Evolutionary conservation across 2,113 vertebrate species (phyloP).

Genomic region (Pyxicephalus adspersus): DNA sequence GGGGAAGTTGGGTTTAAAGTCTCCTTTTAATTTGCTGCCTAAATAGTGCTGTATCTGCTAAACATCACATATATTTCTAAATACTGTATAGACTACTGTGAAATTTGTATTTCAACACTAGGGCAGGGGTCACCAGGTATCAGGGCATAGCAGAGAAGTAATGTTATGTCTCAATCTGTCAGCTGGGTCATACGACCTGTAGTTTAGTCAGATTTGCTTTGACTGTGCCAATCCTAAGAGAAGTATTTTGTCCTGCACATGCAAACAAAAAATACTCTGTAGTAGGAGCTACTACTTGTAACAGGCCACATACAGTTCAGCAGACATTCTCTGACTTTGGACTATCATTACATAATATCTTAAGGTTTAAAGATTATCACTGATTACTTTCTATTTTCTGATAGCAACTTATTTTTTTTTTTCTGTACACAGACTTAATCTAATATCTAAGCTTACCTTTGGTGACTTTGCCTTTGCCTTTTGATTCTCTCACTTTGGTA

Average conservation of each 20-base stretch:
- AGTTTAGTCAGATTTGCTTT: background rate
- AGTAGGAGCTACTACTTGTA: background rate
- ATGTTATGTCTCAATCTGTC: background rate
- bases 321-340: too few species aligned
- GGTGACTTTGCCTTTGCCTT: conserved; percentile 80
- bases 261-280: background rate
- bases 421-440: background rate
- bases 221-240: background rate
- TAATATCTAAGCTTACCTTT: conserved; percentile 73
- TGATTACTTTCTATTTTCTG: background rate
- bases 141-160: too few species aligned
- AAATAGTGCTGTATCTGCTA: too few species aligned
- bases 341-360: too few species aligned
- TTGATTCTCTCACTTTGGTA: conserved; percentile 81
- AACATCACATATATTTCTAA: too few species aligned
- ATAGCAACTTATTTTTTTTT: background rate
- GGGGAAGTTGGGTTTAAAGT: too few species aligned
- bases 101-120: too few species aligned
- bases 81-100: too few species aligned
- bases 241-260: background rate
- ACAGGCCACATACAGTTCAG: background rate
- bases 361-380: too few species aligned
- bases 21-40: too few species aligned
- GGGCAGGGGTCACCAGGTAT: too few species aligned
- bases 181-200: background rate